phyloP scores from a whole-genome alignment of 2,113 vertebrate genomes.

The Tragelaphus imberbis region DNA sequence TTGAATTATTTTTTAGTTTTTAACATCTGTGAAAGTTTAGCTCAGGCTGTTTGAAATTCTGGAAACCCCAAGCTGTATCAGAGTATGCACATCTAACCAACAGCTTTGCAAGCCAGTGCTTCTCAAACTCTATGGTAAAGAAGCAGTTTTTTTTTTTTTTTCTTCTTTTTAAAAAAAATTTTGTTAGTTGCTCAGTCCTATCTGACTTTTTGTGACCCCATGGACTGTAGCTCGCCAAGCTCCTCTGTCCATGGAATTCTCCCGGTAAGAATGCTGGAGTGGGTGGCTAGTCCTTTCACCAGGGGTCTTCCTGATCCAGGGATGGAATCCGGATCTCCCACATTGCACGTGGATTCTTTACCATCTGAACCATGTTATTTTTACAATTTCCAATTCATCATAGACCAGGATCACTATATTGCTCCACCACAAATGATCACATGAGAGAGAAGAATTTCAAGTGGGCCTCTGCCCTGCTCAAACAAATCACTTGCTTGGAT shows the following conservation, averaged over 20 bases:
- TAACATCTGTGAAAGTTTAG: not conserved
- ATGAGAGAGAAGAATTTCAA: not conserved
- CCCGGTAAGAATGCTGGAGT: not conserved
- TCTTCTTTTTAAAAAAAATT: not conserved
- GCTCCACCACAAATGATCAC: not conserved
- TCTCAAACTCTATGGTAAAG: not conserved
- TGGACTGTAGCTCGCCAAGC: not conserved
- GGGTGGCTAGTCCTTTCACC: not conserved
- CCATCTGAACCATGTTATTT: not conserved
- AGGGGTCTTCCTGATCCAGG: not conserved
- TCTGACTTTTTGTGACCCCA: not conserved
- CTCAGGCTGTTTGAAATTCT: not conserved
- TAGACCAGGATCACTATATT: not conserved
- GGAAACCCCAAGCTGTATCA: not conserved
- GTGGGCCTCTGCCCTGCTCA: not conserved
- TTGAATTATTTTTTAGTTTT: constrained; percentile 2
- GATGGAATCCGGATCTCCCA: not conserved
- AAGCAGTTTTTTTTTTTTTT: not conserved
- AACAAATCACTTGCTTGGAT: not conserved
- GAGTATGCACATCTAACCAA: not conserved
- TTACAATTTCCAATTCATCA: not conserved
- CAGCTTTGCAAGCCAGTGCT: not conserved
- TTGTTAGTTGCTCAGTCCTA: not conserved
- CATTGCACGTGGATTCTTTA: not conserved
- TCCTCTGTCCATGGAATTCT: not conserved